Conservation (phyloP, 1,140 invertebrate genomes). For the Drosophila melanica region DNA sequence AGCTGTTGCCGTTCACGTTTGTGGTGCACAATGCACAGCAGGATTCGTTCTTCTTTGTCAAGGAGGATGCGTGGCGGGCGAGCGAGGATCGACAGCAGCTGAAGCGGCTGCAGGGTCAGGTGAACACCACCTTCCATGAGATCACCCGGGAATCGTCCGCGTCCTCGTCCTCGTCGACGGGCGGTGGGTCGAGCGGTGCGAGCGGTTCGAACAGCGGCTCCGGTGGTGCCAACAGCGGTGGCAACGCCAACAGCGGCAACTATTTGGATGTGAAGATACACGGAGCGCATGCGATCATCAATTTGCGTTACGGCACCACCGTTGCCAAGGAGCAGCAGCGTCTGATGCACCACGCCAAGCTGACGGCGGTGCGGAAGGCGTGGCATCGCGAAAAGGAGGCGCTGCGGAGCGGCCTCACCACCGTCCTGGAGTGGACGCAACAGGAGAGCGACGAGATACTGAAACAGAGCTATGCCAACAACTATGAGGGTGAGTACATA, state of each 20-base stretch:
- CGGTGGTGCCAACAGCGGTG: neutral
- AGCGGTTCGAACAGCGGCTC: neutral
- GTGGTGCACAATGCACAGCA: slow-evolving; percentile 94
- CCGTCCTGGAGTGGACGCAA: slow-evolving; percentile 89
- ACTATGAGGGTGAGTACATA: slow-evolving; percentile 95
- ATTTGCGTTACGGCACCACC: slow-evolving; percentile 94
- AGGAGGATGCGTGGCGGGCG: slow-evolving; percentile 94
- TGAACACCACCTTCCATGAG: slow-evolving; percentile 97
- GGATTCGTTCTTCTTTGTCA: slow-evolving; percentile 97
- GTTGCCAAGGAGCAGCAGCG: slow-evolving; percentile 94
- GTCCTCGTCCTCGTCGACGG: slow-evolving; percentile 8
- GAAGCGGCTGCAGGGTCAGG: slow-evolving; percentile 93
- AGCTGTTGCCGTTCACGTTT: slow-evolving; percentile 94
- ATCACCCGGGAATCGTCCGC: slow-evolving; percentile 86
- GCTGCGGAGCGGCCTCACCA: slow-evolving; percentile 90
- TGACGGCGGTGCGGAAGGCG: slow-evolving; percentile 93
- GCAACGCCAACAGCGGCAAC: slow-evolving; percentile 64
- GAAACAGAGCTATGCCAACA: slow-evolving; percentile 91
- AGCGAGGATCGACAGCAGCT: slow-evolving; percentile 94
- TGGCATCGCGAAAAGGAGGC: slow-evolving; percentile 96
- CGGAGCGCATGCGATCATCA: slow-evolving; percentile 91
- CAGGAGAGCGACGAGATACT: slow-evolving; percentile 94
- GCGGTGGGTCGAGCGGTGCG: neutral
- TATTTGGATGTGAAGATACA: slow-evolving; percentile 94
- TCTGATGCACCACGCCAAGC: slow-evolving; percentile 93